Evolutionary conservation across 2,113 vertebrate genomes (phyloP), one percentile per base, ranked within the genome.

Genomic region (Python bivittatus): DNA sequence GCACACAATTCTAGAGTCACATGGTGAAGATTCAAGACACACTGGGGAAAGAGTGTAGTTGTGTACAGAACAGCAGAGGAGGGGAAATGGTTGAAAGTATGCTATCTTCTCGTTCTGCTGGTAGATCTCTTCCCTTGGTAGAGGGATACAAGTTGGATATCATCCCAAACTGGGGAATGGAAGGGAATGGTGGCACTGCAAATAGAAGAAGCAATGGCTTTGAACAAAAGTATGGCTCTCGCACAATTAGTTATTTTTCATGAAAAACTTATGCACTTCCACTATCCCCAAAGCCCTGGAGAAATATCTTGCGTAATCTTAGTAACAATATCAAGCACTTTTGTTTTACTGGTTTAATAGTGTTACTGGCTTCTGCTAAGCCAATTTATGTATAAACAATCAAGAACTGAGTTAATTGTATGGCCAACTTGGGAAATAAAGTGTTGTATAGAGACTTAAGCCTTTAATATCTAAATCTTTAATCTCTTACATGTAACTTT

Each of bases 341-440:
- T 61, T 52, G 44, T 44, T 83, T 91, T 91, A 60, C 38, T 2
- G 25, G 60, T n/a, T 57, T 90, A 84, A 84, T 48, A 44, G 33
- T 48, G n/a, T 72, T 72, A 25, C 33, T 58, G 20, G 22, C 53
- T 84, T 92, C 87, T 60, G 42, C 48, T 61, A 89, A n/a, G 23
- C 0, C 8, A 94, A 90, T 58, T 8, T 90, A 8, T 25, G 64
- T 1, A 88, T 58, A 90, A 85, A 33, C 53, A 11, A 0, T 91
- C 20, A 84, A 68, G 4, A 93, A 87, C 0, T 64, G 42, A 93
- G 6, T 92, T 93, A 91, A 92, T 92, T 89, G 91, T 92, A 42
- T 22, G 60, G 6, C 8, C 53, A 91, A 88, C 3, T 1, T 87
- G 52, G 1, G 0, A 27, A 91, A 6, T 53, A 56, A 91, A 88